Base-by-base conservation (phyloP, 1,140 invertebrate genomes). In the Papilio polyxenes region DNA sequence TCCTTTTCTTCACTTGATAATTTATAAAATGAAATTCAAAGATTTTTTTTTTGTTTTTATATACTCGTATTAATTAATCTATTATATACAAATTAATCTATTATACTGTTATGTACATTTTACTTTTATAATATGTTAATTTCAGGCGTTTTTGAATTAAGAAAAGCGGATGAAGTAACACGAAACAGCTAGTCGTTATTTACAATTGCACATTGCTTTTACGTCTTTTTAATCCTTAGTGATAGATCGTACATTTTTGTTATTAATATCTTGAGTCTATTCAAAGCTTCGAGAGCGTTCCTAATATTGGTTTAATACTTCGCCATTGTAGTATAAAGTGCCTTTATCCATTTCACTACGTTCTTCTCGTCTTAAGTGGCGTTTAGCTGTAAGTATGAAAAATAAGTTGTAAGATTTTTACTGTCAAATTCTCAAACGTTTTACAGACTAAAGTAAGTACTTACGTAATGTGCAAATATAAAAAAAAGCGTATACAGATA, bases 1-100 rank as follows among this genome's bases (percentile, higher is more conserved):
- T 49, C 8, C 20, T 75, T 87, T 89, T 87, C 83, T 82, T 79
- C 44, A 72, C 72, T 81, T n/a, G 15, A 69, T 37, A 72, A 72
- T 59, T 75, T 80, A 80, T 82, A 80, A 74, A 82, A 15, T 62
- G 23, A 65, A 65, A 65, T 20, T 65, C 62, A 65, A 13, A 65
- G 20, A 62, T 31, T 31, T 7, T 9, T 23, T 23, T 65, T 23
- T 23, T 31, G 62, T 17, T 53, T 15, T 17, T 53, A 53, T 31
- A 31, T 31, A 31, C 23, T 31, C 23, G 23, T 31, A 31, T 31
- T 1, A 65, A 11, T 23, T 20, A 65, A 31, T 31, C 10, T 65
- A 4, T 11, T 31, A 23, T 65, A 11, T 31, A 31, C 23, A 31
- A 65, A 11, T 23, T 20, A 65, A 31, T 31, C 10, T 65, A 4